These are phyloP conservation scores for Trachops cirrhosus DNA, from an alignment of 2,797 vertebrate genomes.

Conservation along the genomic window DNA sequence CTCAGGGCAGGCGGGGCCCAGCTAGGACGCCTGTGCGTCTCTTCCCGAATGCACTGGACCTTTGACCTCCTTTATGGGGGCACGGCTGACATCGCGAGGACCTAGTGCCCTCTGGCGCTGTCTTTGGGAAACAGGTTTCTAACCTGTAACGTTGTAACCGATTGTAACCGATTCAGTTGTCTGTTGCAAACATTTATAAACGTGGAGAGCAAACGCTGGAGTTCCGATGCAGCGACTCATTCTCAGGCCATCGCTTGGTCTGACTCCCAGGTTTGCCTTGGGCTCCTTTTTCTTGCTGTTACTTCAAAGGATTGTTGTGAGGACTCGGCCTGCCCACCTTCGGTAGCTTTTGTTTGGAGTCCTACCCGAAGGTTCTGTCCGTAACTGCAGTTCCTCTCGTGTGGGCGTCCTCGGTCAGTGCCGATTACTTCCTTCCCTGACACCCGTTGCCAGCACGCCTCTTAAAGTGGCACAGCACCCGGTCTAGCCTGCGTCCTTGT, in stretches of 20 bases:
- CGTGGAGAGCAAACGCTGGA: not conserved
- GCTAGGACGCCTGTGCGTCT: not conserved
- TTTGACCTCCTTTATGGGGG: not conserved
- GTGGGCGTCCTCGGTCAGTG: not conserved
- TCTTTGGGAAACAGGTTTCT: not conserved
- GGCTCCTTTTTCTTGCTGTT: not conserved
- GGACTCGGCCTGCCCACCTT: not conserved
- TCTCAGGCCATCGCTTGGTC: not conserved
- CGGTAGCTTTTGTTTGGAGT: not conserved
- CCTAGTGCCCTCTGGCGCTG: not conserved
- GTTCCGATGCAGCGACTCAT: not conserved
- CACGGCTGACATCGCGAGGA: not conserved
- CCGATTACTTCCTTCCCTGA: not conserved
- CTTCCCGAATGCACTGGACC: not conserved
- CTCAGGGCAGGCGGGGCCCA: not conserved
- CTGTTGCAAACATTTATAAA: not conserved
- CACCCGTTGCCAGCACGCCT: no score
- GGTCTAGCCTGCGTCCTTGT: not conserved
- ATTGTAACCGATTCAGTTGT: not conserved
- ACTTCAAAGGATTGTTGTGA: not conserved
- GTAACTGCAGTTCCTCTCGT: not conserved
- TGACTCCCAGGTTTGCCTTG: not conserved
- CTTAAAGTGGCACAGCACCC: not conserved
- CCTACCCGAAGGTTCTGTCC: not conserved
- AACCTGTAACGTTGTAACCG: not conserved